These are phyloP conservation scores for Ophthalmolycus amberensis DNA, from an alignment of 2,113 vertebrate species.

Conservation along the genomic window DNA sequence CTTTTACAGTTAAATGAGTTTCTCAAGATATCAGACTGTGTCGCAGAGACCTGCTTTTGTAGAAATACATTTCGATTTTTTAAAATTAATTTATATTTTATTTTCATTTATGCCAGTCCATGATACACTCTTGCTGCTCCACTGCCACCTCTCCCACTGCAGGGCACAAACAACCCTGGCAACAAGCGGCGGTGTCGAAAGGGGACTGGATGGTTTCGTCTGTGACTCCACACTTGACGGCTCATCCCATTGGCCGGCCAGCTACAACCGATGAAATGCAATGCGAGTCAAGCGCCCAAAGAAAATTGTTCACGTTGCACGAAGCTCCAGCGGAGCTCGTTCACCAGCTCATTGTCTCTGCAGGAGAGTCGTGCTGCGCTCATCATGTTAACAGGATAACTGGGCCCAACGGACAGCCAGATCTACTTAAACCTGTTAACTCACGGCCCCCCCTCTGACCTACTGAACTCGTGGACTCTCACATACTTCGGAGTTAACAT, in stretches of 20 bases:
- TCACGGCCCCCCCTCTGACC: conserved; percentile 20
- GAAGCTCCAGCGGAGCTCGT: conserved; percentile 6
- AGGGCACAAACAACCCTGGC: conserved; percentile 65
- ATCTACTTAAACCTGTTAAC: conserved; percentile 8
- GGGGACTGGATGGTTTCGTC: conserved; percentile 61
- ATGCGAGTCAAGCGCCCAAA: conserved; percentile 1
- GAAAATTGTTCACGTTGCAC: conserved; percentile 18
- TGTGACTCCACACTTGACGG: conserved; percentile 41
- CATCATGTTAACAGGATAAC: conserved; percentile 21
- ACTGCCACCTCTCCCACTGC: conserved; percentile 59
- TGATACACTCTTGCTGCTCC: conserved; percentile 44
- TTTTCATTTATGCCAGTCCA: neutral
- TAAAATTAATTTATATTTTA: neutral
- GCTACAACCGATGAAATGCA: conserved; percentile 9
- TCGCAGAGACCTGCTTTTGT: neutral
- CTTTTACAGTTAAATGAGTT: neutral
- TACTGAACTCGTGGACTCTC: neutral
- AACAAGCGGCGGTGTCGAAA: conserved; percentile 58
- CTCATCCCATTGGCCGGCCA: conserved; percentile 58
- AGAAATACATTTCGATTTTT: neutral
- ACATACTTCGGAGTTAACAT: neutral
- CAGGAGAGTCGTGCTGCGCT: conserved; percentile 26
- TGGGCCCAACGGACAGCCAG: neutral
- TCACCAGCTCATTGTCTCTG: conserved; percentile 3
- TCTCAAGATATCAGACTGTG: neutral